Base-by-base conservation (phyloP, 1,140 invertebrate species). In the Brachionus calyciflorus region DNA sequence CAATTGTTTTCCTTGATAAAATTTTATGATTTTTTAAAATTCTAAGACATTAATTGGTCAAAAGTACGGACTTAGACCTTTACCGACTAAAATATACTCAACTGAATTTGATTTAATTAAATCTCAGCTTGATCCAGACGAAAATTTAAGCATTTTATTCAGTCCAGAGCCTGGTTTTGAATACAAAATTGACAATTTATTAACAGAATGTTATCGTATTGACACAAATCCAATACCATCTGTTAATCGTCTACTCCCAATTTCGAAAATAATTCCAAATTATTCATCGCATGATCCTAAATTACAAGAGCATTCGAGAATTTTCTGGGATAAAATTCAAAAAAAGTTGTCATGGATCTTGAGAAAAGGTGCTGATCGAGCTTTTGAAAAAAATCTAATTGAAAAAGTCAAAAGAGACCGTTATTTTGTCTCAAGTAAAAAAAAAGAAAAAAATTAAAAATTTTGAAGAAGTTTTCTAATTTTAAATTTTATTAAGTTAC, bases 21-120 rank as follows among this genome's bases (percentile, higher is more conserved):
- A 92, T 93, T 86, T 84, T 77, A 10, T 24, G 3, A 46, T 14
- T 17, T 46, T 10, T 40, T 41, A 4, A 4, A 12, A 24, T 19
- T 48, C 28, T 12, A 19, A 92, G 88, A 93, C 96, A 21, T 96
- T 98, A 81, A 86, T 98, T 0, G 95, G 95, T 0, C 95, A 98
- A 86, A 98, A 98, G 83, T 98, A 98, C 83, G 96, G 96, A 3
- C 98, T 98, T 81, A 88, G 96, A 10, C 95, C 95, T 1, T 94
- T 98, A 78, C 95, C 95, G 1, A 96, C 94, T 0, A 93, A 94
- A 81, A 94, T 84, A 28, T 77, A 79, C 1, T 77, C 77, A n/a
- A 92, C 91, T 0, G 94, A 98, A 82, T 87, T 98, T 57, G 28
- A 70, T 33, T 0, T 70, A 14, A 63, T 70, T 14, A 12, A 21